phyloP scores from a whole-genome alignment of 2,888 invertebrate species.

The Trichogramma evanescens region DNA sequence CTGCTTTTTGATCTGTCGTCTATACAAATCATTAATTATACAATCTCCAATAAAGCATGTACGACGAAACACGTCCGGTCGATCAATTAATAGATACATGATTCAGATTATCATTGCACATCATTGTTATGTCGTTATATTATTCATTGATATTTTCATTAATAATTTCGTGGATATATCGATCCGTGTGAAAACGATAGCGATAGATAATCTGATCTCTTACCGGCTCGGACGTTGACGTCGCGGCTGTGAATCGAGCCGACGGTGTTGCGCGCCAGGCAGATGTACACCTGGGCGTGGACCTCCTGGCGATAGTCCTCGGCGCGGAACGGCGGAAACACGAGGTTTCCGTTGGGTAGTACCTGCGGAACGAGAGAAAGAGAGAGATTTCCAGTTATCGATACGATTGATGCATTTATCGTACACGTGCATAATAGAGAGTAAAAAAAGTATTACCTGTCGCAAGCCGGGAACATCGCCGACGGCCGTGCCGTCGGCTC shows the following conservation, averaged over 20 bases:
- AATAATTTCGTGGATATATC: not conserved
- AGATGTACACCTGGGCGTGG: constrained; percentile 89
- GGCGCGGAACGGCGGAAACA: constrained; percentile 90
- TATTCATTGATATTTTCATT: not conserved
- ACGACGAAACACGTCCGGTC: no score
- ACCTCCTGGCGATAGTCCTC: constrained; percentile 90
- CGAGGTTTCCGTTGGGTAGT: constrained; percentile 83
- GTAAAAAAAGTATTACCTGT: constrained; percentile 54
- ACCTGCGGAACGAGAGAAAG: constrained; percentile 50
- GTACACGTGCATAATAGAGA: not conserved
- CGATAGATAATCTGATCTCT: constrained; percentile 37
- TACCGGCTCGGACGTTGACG: constrained; percentile 92
- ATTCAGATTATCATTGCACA: no score
- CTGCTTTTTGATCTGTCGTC: no score
- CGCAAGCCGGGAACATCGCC: constrained; percentile 83
- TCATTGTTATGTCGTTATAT: not conserved
- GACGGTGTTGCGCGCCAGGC: constrained; percentile 80
- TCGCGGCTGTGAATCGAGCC: constrained; percentile 87
- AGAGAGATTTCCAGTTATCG: not conserved
- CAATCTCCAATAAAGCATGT: no score
- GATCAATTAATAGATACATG: no score
- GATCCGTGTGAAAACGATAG: constrained; percentile 2
- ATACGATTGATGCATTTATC: not conserved
- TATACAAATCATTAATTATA: no score
- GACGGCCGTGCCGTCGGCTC: constrained; percentile 83